A percentile compares a stretch with the other conserved stretches of the same genome.
Evolutionary conservation across 2,797 vertebrate genomes (phyloP).

Genomic region (Melopsittacus undulatus): DNA sequence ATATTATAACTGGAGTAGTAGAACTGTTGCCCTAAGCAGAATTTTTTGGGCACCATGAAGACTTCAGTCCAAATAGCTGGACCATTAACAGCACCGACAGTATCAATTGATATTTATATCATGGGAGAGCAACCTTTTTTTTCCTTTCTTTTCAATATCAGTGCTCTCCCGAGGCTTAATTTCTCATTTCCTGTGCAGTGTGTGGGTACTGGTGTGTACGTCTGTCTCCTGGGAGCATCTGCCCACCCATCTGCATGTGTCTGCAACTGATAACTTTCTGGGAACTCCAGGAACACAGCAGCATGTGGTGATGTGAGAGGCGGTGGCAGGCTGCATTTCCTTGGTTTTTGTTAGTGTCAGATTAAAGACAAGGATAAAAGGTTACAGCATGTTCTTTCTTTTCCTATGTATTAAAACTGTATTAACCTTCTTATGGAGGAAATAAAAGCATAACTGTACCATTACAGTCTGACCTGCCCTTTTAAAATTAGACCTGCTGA

Average conservation of each 20-base stretch:
- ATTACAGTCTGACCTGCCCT: constrained; percentile 39
- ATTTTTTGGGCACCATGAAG: neutral
- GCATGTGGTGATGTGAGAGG: neutral
- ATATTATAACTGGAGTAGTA: neutral
- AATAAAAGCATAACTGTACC: constrained; percentile 36
- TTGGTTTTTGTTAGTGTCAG: constrained; percentile 16
- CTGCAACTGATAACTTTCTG: neutral
- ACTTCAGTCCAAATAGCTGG: neutral
- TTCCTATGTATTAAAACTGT: constrained; percentile 35
- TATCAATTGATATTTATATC: neutral
- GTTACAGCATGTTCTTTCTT: constrained; percentile 53
- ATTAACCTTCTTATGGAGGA: constrained; percentile 36
- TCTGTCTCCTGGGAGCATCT: neutral
- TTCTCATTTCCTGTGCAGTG: neutral
- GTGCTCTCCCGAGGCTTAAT: neutral
- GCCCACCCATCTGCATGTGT: neutral
- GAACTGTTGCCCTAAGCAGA: neutral
- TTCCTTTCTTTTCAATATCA: neutral
- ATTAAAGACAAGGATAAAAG: constrained; percentile 66
- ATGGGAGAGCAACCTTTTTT: neutral
- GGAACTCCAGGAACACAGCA: neutral
- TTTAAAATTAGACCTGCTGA: constrained; percentile 35
- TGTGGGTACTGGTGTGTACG: neutral
- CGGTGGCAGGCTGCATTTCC: constrained; percentile 10
- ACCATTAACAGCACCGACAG: neutral